These are phyloP conservation scores for Apostichopus japonicus DNA, from an alignment of 35 echinoderm and acorn worm genomes.

Conservation along the genomic window DNA sequence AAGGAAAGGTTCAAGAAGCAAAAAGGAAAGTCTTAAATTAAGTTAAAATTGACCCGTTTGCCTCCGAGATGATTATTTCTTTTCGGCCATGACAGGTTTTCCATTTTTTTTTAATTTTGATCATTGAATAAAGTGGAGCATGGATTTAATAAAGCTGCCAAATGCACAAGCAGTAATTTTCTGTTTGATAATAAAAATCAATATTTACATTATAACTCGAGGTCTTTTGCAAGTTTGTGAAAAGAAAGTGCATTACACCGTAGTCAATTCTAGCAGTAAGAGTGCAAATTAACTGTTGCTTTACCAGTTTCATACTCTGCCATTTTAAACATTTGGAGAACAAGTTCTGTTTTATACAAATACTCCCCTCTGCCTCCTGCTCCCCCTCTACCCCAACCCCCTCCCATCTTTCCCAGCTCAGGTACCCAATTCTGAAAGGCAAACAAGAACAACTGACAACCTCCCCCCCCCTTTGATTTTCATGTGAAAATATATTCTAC, in stretches of 20 bases:
- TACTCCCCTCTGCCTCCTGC: no score
- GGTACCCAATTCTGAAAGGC: no score
- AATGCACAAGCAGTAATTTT: slow-evolving; percentile 20
- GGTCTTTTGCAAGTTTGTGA: neutral
- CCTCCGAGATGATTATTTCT: slow-evolving; percentile 12
- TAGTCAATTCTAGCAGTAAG: neutral
- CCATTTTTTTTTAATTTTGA: neutral
- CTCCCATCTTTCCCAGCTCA: no score
- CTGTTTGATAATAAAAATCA: slow-evolving; percentile 27
- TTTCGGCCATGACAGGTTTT: neutral
- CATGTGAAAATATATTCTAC: no score
- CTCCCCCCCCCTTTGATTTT: no score
- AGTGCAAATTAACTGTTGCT: neutral
- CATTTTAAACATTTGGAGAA: no score
- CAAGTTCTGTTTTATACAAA: no score
- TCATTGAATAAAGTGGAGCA: slow-evolving; percentile 31
- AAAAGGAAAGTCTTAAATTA: neutral
- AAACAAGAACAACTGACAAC: no score
- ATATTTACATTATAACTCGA: slow-evolving; percentile 3
- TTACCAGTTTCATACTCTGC: neutral
- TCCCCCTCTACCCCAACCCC: no score
- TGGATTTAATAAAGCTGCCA: slow-evolving; percentile 33
- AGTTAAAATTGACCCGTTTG: slow-evolving; percentile 39
- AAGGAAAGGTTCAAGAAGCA: neutral
- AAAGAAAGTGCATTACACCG: neutral